These are phyloP conservation scores for Drosophila mauritiana DNA, from an alignment of 1,140 invertebrate genomes.

Conservation along the genomic window DNA sequence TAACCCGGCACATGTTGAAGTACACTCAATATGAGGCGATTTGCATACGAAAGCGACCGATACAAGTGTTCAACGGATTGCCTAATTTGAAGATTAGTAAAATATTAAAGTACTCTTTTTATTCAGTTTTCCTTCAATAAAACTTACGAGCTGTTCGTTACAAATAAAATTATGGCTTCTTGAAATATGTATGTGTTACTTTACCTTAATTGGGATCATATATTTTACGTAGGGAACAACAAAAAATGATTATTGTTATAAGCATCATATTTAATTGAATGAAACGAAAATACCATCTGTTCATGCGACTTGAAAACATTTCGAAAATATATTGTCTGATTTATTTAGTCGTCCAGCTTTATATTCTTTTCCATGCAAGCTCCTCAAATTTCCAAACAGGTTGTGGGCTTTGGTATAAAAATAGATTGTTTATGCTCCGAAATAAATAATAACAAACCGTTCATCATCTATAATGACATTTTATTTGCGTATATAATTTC, in stretches of 20 bases:
- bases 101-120: too few relatives aligned
- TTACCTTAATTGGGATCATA: too few relatives aligned
- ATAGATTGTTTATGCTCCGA: conserved; percentile 2
- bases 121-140: too few relatives aligned
- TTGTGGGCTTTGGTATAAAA: conserved; percentile 2
- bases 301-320: too few relatives aligned
- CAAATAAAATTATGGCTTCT: too few relatives aligned
- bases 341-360: not conserved
- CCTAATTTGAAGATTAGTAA: not conserved
- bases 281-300: too few relatives aligned
- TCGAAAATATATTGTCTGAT: not conserved
- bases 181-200: too few relatives aligned
- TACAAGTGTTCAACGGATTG: not conserved
- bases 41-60: conserved; percentile 19
- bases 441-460: conserved; percentile 8
- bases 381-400: conserved; percentile 7
- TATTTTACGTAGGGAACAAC: too few relatives aligned
- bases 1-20: conserved; percentile 98
- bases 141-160: too few relatives aligned
- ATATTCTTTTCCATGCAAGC: not conserved
- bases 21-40: conserved; percentile 90
- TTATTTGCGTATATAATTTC: not conserved
- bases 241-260: too few relatives aligned
- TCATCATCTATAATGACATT: not conserved
- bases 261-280: too few relatives aligned